A percentile compares a stretch with the other conserved stretches of the same genome.
Evolutionary conservation across 2,888 invertebrate species (phyloP).

Genomic region (Miltochrista miniata): DNA sequence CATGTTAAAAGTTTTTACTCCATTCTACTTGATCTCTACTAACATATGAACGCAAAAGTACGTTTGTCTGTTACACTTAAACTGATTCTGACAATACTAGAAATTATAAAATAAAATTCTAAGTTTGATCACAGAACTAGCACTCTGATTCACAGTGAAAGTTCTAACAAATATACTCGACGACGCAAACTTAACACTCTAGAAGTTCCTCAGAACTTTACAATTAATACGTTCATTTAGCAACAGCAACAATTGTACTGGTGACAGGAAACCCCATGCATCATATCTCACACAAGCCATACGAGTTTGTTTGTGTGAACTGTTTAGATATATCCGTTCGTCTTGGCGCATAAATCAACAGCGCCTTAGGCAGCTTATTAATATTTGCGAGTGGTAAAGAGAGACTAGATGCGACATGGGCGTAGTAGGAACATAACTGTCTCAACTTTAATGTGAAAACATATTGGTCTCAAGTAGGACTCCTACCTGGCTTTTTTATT

Average conservation of each 20-base stretch:
- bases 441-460: no score
- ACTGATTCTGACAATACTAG: no score
- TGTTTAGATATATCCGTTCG: slow-evolving; percentile 72
- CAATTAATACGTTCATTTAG: slow-evolving; percentile 64
- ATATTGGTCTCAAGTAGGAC: no score
- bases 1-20: no score
- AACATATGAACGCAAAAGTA: no score
- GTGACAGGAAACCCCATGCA: slow-evolving; percentile 54
- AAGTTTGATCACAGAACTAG: not conserved
- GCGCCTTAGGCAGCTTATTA: slow-evolving; percentile 75
- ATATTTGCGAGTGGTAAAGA: slow-evolving; percentile 59
- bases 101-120: not conserved
- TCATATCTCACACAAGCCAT: slow-evolving; percentile 49
- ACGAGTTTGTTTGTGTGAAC: slow-evolving; percentile 51
- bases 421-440: slow-evolving; percentile 3
- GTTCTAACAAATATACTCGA: slow-evolving; percentile 1
- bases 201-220: slow-evolving; percentile 8
- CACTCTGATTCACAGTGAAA: not conserved
- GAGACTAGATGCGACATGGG: slow-evolving; percentile 42
- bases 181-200: slow-evolving; percentile 17
- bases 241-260: slow-evolving; percentile 45
- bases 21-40: no score
- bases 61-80: no score
- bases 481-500: no score
- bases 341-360: slow-evolving; percentile 77